These are phyloP conservation scores for Chrysina gloriosa DNA, from an alignment of 2,888 invertebrate species.

Conservation along the genomic window DNA sequence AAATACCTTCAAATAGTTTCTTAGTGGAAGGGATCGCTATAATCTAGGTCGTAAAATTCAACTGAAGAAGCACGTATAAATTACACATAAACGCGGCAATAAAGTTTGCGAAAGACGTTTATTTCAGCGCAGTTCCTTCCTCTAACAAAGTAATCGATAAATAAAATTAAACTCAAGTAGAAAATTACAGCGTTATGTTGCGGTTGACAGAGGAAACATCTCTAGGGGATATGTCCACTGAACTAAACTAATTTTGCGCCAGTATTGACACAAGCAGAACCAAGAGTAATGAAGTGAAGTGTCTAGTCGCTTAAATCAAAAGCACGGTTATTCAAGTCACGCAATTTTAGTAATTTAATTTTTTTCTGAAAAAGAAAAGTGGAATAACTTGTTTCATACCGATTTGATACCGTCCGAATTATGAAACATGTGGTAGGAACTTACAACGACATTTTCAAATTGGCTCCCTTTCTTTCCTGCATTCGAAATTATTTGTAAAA, in stretches of 20 bases:
- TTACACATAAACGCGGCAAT: not conserved
- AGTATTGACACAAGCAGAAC: not conserved
- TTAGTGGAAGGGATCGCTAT: not conserved
- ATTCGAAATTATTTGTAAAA: no score
- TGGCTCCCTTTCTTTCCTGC: no score
- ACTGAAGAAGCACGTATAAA: not conserved
- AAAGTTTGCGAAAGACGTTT: not conserved
- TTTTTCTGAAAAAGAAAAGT: no score
- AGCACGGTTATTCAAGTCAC: not conserved
- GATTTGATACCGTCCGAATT: no score
- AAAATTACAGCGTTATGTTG: not conserved
- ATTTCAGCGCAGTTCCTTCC: not conserved
- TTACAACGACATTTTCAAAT: no score
- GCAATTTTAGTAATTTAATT: not conserved
- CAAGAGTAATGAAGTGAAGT: not conserved
- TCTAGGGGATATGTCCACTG: not conserved
- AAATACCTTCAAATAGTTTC: not conserved
- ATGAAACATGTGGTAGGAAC: no score
- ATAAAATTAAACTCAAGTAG: constrained; percentile 10
- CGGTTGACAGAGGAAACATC: not conserved
- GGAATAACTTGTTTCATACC: no score
- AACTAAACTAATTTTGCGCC: not conserved
- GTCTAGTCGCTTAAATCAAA: not conserved
- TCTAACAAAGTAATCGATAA: constrained; percentile 5
- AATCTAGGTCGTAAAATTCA: not conserved